Evolutionary conservation across 2,888 invertebrate genomes (phyloP).

Genomic region (Macrosiphum euphorbiae): DNA sequence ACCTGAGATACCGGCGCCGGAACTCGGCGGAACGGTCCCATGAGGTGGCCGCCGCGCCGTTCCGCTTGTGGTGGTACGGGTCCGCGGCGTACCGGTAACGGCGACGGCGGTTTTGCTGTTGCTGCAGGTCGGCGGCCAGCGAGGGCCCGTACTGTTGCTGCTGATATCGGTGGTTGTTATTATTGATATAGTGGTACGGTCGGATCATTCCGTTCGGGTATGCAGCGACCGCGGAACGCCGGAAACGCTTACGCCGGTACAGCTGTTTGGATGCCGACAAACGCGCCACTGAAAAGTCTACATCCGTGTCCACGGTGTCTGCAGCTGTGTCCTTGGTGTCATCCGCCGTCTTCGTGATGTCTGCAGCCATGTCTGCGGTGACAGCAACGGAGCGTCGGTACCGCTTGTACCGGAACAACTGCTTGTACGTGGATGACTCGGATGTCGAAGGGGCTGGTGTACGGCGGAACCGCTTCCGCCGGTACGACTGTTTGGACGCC

Average conservation of each 20-base stretch:
- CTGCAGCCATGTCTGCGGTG: background rate
- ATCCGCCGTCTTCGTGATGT: background rate
- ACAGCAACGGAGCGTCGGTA: constrained; percentile 18
- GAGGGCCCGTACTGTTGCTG: background rate
- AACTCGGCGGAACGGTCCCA: constrained; percentile 61
- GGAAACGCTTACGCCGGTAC: constrained; percentile 39
- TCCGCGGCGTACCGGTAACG: constrained; percentile 56
- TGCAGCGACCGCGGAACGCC: constrained; percentile 40
- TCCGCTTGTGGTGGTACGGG: constrained; percentile 59
- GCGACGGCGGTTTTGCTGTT: constrained; percentile 34
- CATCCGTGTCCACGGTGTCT: background rate
- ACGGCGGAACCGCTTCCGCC: constrained; percentile 51
- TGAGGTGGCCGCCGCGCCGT: constrained; percentile 14
- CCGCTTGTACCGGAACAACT: constrained; percentile 43
- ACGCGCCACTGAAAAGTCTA: background rate
- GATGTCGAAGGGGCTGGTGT: background rate
- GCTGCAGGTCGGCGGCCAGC: constrained; percentile 38
- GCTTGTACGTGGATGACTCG: constrained; percentile 34
- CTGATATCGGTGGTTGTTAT: background rate
- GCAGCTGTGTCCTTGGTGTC: background rate
- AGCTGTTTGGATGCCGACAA: background rate
- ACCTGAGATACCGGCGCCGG: constrained; percentile 67
- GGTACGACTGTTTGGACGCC: constrained; percentile 42
- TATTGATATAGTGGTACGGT: background rate
- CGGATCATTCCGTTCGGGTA: constrained; percentile 46